Evolutionary conservation across 2,797 vertebrate species (phyloP), one percentile per base, ranked within the genome.

Genomic region (Leptoclinus maculatus): DNA sequence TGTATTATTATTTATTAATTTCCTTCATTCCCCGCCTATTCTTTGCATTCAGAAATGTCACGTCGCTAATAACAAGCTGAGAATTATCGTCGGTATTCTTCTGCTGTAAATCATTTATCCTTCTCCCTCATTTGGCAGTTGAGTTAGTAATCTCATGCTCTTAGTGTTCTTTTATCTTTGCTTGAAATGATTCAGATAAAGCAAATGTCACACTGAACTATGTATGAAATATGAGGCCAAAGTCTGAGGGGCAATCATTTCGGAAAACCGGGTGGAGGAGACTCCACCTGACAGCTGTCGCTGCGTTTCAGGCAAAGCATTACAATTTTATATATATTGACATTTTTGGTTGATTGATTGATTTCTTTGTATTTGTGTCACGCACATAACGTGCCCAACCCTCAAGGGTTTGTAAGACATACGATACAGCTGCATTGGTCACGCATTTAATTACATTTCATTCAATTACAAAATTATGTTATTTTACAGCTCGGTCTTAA

Each of bases 81-180:
- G 45, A 49, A 9, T 58, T 21, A 41, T 25, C 12, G 23, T 45
- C 32, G 17, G 14, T 16, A 25, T 45, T 60, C 14, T 5, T 51
- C 19, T 45, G 3, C 16, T 71, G 49, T 71, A 23, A 72, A 65
- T 76, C 23, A 25, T 66, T 36, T 12, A 17, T 54, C 17, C n/a
- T 41, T 1, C 53, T 27, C 10, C 13, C 3, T 56, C 34, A 2
- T 56, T 51, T 32, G 36, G 19, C 27, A 23, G 4, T 25, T 57
- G 5, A 59, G 60, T 64, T 3, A 5, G 38, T 56, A 13, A 25
- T 45, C 23, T 63, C 54, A 32, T 25, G 17, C 23, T 51, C 23
- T 39, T n/a, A 7, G 0, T 34, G 21, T 32, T 67, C 27, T 14
- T 57, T 79, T 27, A 8, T 53, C 14, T 21, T 16, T 2, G 3